Evolutionary conservation across 2,888 invertebrate genomes (phyloP).

Genomic region (Salpingus planirostris): DNA sequence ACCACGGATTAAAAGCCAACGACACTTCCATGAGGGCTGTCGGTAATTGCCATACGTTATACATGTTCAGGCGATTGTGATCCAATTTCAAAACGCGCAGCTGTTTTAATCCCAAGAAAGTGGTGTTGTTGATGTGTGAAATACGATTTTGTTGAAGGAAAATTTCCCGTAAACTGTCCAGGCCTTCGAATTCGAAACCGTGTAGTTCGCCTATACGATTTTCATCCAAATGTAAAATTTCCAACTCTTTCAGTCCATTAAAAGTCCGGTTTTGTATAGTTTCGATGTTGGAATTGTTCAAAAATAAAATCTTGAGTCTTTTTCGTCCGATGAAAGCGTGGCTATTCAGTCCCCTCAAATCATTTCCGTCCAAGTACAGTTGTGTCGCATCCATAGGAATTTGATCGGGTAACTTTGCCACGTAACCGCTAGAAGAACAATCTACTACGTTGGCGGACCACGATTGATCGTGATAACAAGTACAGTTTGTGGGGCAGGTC

Average conservation of each 20-base stretch:
- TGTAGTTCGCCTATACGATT: slow-evolving; percentile 61
- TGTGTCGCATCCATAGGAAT: slow-evolving; percentile 90
- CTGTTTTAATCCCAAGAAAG: slow-evolving; percentile 58
- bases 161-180: slow-evolving; percentile 62
- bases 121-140: slow-evolving; percentile 57
- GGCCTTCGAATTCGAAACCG: slow-evolving; percentile 73
- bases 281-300: slow-evolving; percentile 72
- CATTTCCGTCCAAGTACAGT: slow-evolving; percentile 76
- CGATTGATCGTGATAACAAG: slow-evolving; percentile 80
- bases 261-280: slow-evolving; percentile 73
- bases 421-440: slow-evolving; percentile 63
- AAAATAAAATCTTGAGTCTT: slow-evolving; percentile 62
- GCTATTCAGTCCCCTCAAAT: slow-evolving; percentile 64
- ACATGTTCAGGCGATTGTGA: slow-evolving; percentile 59
- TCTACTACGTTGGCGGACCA: slow-evolving; percentile 83
- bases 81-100: slow-evolving; percentile 60
- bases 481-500: slow-evolving; percentile 81
- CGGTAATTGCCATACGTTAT: slow-evolving; percentile 66
- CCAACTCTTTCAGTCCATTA: slow-evolving; percentile 70
- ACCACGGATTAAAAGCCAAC: slow-evolving; percentile 69
- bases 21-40: slow-evolving; percentile 55
- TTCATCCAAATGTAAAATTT: slow-evolving; percentile 65
- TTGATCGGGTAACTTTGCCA: slow-evolving; percentile 62
- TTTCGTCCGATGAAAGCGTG: slow-evolving; percentile 82
- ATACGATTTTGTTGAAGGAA: slow-evolving; percentile 69